A percentile compares a stretch with the other conserved stretches of the same genome.
phyloP scores from a whole-genome alignment of 2,113 vertebrate genomes.

The Grantiella picta region DNA sequence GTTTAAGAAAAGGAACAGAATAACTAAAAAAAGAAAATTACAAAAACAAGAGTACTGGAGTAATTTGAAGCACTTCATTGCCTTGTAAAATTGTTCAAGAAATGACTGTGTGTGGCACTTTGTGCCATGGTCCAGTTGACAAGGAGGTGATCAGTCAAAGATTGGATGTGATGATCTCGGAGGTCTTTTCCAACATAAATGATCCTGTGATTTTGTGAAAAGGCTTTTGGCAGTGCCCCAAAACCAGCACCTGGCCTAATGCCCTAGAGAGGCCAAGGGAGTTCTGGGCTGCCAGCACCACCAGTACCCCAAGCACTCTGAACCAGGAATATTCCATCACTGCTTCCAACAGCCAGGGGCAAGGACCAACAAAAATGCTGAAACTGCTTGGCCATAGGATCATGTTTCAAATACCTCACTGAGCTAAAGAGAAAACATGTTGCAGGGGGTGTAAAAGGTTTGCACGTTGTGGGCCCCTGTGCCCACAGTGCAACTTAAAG shows the following conservation, averaged over 20 bases:
- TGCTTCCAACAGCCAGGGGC: background rate
- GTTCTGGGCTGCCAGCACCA: background rate
- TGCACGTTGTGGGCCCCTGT: background rate
- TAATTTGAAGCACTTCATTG: background rate
- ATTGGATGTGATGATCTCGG: background rate
- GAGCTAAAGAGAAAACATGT: background rate
- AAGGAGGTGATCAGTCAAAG: background rate
- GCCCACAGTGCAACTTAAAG: background rate
- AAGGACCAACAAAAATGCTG: background rate
- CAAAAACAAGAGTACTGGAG: background rate
- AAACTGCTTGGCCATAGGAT: background rate
- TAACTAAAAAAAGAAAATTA: background rate
- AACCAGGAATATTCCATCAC: background rate
- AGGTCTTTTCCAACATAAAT: background rate
- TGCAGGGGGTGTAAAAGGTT: background rate
- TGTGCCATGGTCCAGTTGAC: accelerated
- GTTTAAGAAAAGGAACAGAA: background rate
- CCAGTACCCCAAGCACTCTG: accelerated
- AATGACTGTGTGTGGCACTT: background rate
- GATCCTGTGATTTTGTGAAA: background rate
- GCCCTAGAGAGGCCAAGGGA: background rate
- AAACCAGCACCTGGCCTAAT: background rate
- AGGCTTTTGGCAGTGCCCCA: background rate
- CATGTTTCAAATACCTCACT: accelerated
- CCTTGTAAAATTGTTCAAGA: background rate